A percentile compares a stretch with the other conserved stretches of the same genome.
These are phyloP conservation scores for Drosophila peninsularis DNA, from an alignment of 2,888 invertebrate species.

Conservation along the genomic window DNA sequence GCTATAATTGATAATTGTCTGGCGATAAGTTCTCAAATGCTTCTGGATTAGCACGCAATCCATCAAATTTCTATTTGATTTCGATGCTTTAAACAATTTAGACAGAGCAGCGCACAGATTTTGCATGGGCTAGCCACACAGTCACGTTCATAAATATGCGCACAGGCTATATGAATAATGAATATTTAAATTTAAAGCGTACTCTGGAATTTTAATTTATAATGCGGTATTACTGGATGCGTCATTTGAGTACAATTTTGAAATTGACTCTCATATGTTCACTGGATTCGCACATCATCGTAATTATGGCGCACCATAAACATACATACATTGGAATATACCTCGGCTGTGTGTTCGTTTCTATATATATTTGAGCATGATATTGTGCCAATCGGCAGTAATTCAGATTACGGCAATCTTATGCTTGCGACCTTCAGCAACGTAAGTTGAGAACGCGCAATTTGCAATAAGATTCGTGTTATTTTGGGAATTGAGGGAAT, in stretches of 20 bases:
- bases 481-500: conserved; percentile 13
- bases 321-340: background rate
- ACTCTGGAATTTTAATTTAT: conserved; percentile 3
- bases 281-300: conserved; percentile 15
- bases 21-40: conserved; percentile 36
- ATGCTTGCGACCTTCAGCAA: conserved; percentile 10
- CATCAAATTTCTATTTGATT: conserved; percentile 27
- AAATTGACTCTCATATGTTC: conserved; percentile 8
- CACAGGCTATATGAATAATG: background rate
- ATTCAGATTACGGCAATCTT: conserved; percentile 25
- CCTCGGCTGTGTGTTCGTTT: background rate
- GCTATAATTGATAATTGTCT: conserved; percentile 43
- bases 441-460: conserved; percentile 28
- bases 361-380: conserved; percentile 2
- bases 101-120: conserved; percentile 24
- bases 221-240: conserved; percentile 17
- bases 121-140: conserved; percentile 20
- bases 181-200: background rate
- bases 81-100: conserved; percentile 1
- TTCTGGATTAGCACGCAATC: conserved; percentile 31
- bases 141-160: conserved; percentile 20
- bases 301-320: conserved; percentile 6
- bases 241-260: conserved; percentile 5
- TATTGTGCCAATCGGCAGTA: conserved; percentile 16
- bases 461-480: conserved; percentile 14